Evolutionary conservation across 1,140 invertebrate genomes (phyloP).

Genomic region (Helicorthomorpha holstii): DNA sequence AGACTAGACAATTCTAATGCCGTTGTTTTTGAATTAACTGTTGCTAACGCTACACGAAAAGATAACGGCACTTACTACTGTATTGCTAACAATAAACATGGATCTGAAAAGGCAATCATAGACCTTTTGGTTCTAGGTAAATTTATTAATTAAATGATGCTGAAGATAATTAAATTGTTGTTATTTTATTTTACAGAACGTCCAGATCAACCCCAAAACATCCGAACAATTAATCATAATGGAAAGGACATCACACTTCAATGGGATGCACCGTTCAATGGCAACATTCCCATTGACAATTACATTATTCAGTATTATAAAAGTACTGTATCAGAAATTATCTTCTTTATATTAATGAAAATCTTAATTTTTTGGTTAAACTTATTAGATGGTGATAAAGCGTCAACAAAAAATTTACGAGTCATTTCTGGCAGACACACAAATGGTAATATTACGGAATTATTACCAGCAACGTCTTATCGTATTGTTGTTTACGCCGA

Average conservation of each 20-base stretch:
- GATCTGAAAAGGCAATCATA: background rate
- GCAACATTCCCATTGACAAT: background rate
- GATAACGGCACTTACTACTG: background rate
- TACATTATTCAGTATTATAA: background rate
- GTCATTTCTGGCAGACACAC: background rate
- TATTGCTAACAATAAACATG: background rate
- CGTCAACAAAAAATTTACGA: background rate
- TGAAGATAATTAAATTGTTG: no score
- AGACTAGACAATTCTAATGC: background rate
- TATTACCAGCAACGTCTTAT: constrained; percentile 77
- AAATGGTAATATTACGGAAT: constrained; percentile 21
- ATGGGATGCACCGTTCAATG: background rate
- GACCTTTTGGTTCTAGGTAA: background rate
- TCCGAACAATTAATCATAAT: background rate
- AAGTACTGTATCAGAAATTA: background rate
- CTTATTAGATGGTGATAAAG: background rate
- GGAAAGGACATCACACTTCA: background rate
- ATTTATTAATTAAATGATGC: no score
- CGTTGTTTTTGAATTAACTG: background rate
- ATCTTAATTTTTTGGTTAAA: background rate
- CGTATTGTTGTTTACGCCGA: constrained; percentile 74
- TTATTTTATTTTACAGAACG: no score
- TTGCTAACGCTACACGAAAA: background rate
- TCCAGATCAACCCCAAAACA: background rate
- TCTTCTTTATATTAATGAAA: background rate